Conservation (phyloP, 2,797 vertebrate species). For the Atherinosoma microstoma region DNA sequence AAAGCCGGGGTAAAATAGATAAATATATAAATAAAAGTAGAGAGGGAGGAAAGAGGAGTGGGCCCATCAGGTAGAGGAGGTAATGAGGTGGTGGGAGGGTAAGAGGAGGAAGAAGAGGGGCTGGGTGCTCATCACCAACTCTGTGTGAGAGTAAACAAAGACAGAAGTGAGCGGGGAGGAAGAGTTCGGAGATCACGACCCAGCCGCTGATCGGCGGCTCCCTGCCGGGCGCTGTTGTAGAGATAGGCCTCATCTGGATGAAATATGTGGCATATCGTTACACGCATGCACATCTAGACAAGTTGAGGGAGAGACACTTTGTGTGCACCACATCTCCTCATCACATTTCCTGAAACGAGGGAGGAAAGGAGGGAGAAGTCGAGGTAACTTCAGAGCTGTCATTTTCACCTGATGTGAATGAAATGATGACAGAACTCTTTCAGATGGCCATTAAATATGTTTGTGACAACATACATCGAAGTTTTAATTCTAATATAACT, state of each 20-base stretch:
- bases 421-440: background rate
- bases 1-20: constrained; percentile 89
- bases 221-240: constrained; percentile 33
- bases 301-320: background rate
- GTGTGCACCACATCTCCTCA: background rate
- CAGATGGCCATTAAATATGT: background rate
- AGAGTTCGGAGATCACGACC: constrained; percentile 72
- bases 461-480: background rate
- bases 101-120: constrained; percentile 28
- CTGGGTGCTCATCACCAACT: constrained; percentile 73
- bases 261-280: constrained; percentile 30
- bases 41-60: constrained; percentile 46
- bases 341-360: background rate
- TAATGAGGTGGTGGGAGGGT: constrained; percentile 78
- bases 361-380: background rate
- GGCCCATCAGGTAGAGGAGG: constrained; percentile 82
- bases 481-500: background rate
- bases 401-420: background rate
- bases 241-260: constrained; percentile 44
- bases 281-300: constrained; percentile 7
- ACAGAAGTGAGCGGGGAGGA: constrained; percentile 55
- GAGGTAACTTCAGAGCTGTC: background rate
- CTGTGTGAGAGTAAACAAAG: constrained; percentile 84
- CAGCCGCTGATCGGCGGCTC: constrained; percentile 50
- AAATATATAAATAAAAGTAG: constrained; percentile 83